phyloP scores from a whole-genome alignment of 1,140 invertebrate species.

The Oryctes rhinoceros region DNA sequence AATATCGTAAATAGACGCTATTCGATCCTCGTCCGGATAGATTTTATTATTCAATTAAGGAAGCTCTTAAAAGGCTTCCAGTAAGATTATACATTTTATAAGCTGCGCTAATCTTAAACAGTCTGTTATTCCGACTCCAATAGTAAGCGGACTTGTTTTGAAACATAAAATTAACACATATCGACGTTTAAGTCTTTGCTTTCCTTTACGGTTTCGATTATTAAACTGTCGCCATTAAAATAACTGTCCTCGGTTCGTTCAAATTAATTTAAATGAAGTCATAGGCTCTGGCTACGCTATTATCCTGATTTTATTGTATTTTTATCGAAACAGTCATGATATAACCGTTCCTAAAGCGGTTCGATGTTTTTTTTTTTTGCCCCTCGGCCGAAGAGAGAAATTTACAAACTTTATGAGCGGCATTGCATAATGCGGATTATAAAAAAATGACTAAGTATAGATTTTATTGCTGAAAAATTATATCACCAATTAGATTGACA shows the following conservation, averaged over 20 bases:
- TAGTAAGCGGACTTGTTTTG: neutral
- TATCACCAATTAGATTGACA: too few species aligned
- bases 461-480: too few species aligned
- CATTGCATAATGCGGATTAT: too few species aligned
- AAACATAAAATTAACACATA: slow-evolving; percentile 12
- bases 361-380: too few species aligned
- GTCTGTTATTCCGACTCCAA: neutral
- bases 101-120: slow-evolving; percentile 5
- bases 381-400: too few species aligned
- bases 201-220: neutral
- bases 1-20: neutral
- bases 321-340: neutral
- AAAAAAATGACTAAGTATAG: too few species aligned
- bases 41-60: slow-evolving; percentile 18
- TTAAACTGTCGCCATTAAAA: slow-evolving; percentile 18
- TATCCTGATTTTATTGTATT: neutral
- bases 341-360: neutral
- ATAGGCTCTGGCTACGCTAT: neutral
- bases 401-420: too few species aligned
- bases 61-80: neutral
- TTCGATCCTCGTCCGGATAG: neutral
- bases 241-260: neutral
- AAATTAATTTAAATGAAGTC: slow-evolving; percentile 12
- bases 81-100: slow-evolving; percentile 6
- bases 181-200: neutral